Conservation (phyloP, 2,113 vertebrate species). For the Xiphias gladius region DNA sequence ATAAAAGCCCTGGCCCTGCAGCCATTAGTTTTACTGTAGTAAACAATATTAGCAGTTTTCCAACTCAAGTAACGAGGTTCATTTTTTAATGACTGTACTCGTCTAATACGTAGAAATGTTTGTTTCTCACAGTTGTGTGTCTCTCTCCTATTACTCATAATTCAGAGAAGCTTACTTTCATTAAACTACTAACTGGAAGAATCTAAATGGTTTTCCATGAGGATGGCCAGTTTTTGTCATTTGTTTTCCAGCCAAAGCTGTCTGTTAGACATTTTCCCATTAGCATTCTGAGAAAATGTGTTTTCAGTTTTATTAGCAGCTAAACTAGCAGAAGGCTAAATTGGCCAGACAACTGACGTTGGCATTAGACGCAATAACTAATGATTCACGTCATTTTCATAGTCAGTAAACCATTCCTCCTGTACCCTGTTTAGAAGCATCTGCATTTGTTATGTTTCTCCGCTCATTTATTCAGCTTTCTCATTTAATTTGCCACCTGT, state of each 20-base stretch:
- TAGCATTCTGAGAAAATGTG: background rate
- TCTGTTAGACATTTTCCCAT: background rate
- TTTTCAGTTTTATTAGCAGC: background rate
- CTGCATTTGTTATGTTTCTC: background rate
- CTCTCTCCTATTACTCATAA: slow-evolving; percentile 11
- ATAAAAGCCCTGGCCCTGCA: slow-evolving; percentile 1
- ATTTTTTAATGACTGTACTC: background rate
- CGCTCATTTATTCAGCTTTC: background rate
- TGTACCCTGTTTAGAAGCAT: background rate
- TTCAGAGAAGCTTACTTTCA: slow-evolving; percentile 10
- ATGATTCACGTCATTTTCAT: background rate
- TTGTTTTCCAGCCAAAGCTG: background rate
- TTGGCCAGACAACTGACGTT: background rate
- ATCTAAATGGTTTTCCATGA: slow-evolving; percentile 2
- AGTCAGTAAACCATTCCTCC: background rate
- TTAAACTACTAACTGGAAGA: background rate
- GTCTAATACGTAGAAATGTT: background rate
- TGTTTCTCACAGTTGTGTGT: background rate
- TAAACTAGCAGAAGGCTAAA: background rate
- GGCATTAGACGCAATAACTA: background rate
- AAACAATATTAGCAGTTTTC: background rate
- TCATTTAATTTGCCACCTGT: background rate
- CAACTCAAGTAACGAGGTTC: background rate
- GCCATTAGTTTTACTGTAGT: slow-evolving; percentile 31
- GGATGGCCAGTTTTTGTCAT: background rate